A percentile compares a stretch with the other conserved stretches of the same genome.
These are phyloP conservation scores for Xestia xanthographa DNA, from an alignment of 2,888 invertebrate species.

Conservation along the genomic window DNA sequence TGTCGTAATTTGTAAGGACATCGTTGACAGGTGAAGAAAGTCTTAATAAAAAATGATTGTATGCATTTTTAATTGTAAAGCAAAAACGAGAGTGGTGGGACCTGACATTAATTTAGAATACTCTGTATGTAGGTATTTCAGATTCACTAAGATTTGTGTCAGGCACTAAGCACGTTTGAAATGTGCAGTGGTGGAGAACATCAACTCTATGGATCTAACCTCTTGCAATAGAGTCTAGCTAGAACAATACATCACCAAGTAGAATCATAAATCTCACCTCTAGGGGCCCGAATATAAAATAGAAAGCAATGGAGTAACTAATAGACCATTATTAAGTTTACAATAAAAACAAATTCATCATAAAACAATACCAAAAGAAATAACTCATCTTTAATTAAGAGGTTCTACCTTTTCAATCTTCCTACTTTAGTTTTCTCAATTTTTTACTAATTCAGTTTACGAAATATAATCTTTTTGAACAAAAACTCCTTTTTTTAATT, in stretches of 20 bases:
- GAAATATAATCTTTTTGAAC: slow-evolving; percentile 64
- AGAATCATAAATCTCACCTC: not conserved
- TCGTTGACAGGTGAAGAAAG: slow-evolving; percentile 84
- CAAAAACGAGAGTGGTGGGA: slow-evolving; percentile 13
- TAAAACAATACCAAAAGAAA: slow-evolving; percentile 70
- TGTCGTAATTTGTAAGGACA: slow-evolving; percentile 82
- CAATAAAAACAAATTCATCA: slow-evolving; percentile 4
- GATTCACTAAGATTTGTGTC: not conserved
- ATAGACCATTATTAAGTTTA: not conserved
- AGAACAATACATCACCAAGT: not conserved
- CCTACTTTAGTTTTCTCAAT: slow-evolving; percentile 65
- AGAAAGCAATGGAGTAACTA: not conserved
- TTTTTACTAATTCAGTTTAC: slow-evolving; percentile 70
- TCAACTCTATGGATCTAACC: not conserved
- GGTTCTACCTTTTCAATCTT: slow-evolving; percentile 72
- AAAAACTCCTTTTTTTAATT: slow-evolving; percentile 71
- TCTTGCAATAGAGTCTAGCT: not conserved
- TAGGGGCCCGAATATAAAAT: not conserved
- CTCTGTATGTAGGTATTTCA: not conserved
- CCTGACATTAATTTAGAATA: not conserved
- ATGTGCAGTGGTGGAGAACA: not conserved
- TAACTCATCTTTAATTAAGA: slow-evolving; percentile 79
- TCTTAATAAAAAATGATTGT: slow-evolving; percentile 53
- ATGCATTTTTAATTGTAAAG: slow-evolving; percentile 32
- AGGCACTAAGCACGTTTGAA: no score